Evolutionary conservation across 1,140 invertebrate species (phyloP).

Genomic region (Drosophila melanogaster): Release_6_plus_ISO1_MT NT_033777.3:13828501-13829000

Average conservation of each 20-base stretch:
- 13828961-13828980: too few relatives aligned
- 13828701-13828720: conserved; percentile 69
- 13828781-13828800: neutral
- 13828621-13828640: conserved; percentile 4
- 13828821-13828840: too few relatives aligned
- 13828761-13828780: conserved; percentile 3
- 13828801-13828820: too few relatives aligned
- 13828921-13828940: too few relatives aligned
- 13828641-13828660: conserved; percentile 16
- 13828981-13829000: too few relatives aligned
- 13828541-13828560: conserved; percentile 73
- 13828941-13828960: too few relatives aligned
- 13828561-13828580: conserved; percentile 80
- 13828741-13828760: conserved; percentile 44
- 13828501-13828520: conserved; percentile 84
- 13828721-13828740: conserved; percentile 66
- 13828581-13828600: conserved; percentile 79
- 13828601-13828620: conserved; percentile 9
- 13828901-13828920: too few relatives aligned
- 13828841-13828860: too few relatives aligned
- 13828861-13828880: too few relatives aligned
- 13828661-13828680: conserved; percentile 63
- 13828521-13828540: conserved; percentile 82
- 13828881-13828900: too few relatives aligned
- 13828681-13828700: conserved; percentile 75